Evolutionary conservation across 1,140 invertebrate species (phyloP).

Genomic region (Plutomurus gul): DNA sequence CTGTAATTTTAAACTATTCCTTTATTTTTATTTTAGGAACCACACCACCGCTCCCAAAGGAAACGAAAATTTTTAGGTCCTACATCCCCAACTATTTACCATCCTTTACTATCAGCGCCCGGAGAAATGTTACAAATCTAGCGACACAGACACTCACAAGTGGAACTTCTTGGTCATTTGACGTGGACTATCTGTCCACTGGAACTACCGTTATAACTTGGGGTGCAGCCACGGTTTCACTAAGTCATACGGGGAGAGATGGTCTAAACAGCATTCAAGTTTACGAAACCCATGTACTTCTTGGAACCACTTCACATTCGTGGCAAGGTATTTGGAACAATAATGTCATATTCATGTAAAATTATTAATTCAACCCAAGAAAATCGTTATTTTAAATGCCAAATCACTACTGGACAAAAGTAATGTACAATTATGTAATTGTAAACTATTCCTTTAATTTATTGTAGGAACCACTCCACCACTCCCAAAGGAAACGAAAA

Average conservation of each 20-base stretch:
- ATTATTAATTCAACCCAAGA: too few species aligned
- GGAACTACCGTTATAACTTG: background rate
- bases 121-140: background rate
- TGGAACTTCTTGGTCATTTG: background rate
- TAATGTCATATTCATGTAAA: too few species aligned
- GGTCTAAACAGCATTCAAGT: background rate
- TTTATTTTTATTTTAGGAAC: too few species aligned
- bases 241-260: background rate
- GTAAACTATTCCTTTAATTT: too few species aligned
- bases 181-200: background rate
- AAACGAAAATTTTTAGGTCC: background rate
- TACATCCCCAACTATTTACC: background rate
- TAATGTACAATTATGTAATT: too few species aligned
- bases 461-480: background rate
- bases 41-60: background rate
- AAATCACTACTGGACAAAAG: too few species aligned
- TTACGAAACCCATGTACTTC: background rate
- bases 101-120: background rate
- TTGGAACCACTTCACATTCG: too few species aligned
- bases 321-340: too few species aligned
- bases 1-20: too few species aligned
- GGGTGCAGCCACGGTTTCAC: background rate
- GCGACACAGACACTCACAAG: background rate
- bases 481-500: background rate
- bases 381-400: too few species aligned